Evolutionary conservation across 2,797 vertebrate species (phyloP), one percentile per base, ranked within the genome.

Genomic region (Coracias cyanogaster): DNA sequence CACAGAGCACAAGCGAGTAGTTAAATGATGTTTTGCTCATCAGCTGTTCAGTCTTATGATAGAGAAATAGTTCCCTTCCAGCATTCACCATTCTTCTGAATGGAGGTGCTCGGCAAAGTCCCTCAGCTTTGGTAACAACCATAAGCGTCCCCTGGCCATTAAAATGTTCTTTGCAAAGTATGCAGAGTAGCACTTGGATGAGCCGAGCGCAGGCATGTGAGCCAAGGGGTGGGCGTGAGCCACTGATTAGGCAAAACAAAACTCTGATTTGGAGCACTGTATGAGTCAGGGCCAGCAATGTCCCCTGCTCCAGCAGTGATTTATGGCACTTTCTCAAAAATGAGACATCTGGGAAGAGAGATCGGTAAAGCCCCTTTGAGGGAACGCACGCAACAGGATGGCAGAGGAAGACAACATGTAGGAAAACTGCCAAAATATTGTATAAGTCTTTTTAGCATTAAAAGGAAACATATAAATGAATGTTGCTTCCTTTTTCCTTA

Each of bases 231-330:
- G 82, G 73, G 24, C 0, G 3, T 71, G 31, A 84, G 69, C 48
- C 11, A 20, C 52, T 92, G 86, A 89, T 81, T 58, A 86, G 85
- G 79, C 49, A 70, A 84, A 88, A 61, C 48, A 67, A 73, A 91
- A 62, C 41, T 52, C 1, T 1, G 46, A 55, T 49, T 82, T 74
- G 49, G 51, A 94, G 61, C 54, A 7, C 49, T 77, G 18, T 11
- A 2, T 65, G 48, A 17, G 84, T 62, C 66, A 51, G 70, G 85
- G 72, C 67, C 93, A 92, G 77, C 82, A 64, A 35, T 22, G 54
- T 94, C 89, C 93, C 35, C 65, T 49, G n/a, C 29, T 95, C 69
- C 73, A 51, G 49, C 73, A 66, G 46, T 81, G 77, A 93, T 89
- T 91, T 90, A 58, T 84, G 28, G 39, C 19, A 14, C 31, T 90